Conservation (phyloP, 2,797 vertebrate genomes). For the Sebastes iracundus region DNA sequence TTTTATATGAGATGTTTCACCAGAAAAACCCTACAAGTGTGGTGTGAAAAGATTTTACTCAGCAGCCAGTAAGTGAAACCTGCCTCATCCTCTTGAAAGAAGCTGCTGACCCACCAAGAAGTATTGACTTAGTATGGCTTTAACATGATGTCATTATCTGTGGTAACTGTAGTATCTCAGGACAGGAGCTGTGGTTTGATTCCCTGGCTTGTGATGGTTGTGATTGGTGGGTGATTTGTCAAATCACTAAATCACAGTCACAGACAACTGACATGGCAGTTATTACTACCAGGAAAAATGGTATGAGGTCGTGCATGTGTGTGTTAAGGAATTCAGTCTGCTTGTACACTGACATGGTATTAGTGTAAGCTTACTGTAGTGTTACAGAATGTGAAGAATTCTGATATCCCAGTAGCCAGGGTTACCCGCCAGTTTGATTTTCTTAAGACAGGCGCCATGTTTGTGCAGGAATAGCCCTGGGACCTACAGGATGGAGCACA, state of each 20-base stretch:
- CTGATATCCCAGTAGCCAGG: conserved; percentile 13
- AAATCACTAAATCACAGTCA: not conserved
- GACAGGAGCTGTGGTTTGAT: not conserved
- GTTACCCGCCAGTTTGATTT: conserved; percentile 36
- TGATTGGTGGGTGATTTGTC: not conserved
- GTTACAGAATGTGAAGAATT: conserved; percentile 63
- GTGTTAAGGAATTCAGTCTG: not conserved
- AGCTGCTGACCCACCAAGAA: not conserved
- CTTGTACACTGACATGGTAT: not conserved
- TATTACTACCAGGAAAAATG: not conserved
- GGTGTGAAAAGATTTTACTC: not conserved
- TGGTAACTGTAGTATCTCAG: not conserved
- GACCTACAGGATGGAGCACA: conserved; percentile 20
- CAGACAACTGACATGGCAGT: not conserved
- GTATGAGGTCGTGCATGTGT: not conserved
- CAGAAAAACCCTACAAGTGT: not conserved
- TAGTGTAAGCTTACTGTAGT: conserved; percentile 25
- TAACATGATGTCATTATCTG: not conserved
- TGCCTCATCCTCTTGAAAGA: not conserved
- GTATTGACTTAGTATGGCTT: not conserved
- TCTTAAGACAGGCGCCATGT: conserved; percentile 49
- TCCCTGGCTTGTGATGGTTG: not conserved
- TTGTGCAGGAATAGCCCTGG: conserved; percentile 41
- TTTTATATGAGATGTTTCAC: not conserved
- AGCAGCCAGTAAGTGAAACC: not conserved